Evolutionary conservation across 2,797 vertebrate species (phyloP), one percentile per base, ranked within the genome.

Genomic region (Naso thynnoides): DNA sequence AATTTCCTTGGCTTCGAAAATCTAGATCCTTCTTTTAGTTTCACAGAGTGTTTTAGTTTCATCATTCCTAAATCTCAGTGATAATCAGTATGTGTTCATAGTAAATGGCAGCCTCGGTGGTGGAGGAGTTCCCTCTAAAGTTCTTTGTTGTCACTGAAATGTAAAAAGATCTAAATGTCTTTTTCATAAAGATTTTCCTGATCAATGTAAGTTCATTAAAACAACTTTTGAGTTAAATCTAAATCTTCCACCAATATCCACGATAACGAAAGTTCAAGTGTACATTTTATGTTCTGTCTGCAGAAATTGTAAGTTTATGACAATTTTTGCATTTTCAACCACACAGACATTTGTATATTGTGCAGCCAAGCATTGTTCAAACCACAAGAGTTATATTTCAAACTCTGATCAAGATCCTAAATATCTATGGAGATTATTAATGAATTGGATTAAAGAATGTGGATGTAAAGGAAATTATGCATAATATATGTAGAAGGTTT

Each of bases 21-120:
- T 50, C 44, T 50, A 79, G 59, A 83, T 88, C 79, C 74, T 75
- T 80, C 69, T 89, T 90, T 87, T 86, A 81, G 79, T 90, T 90
- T 91, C 84, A 83, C 68, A 71, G 14, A 29, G 13, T 71, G 49
- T 68, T 76, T 78, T 75, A 64, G 70, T 88, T 84, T 90, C 82
- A 81, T 82, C 62, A 79, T 67, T 75, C 26, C 56, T 18, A 44
- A 50, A 4, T 23, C 11, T 4, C 19, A 70, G 13, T 53, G 33
- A 67, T 59, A 42, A 65, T 53, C 36, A 23, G 3, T 23, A 36
- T 39, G 61, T 74, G 29, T 70, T 76, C 26, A 74, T 67, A 23
- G 26, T 77, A 54, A 78, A 73, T 52, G 8, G 13, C 10, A 36
- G 21, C 54, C 57, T 70, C 44, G 16, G 10, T 31, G 13, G 8